phyloP scores from a whole-genome alignment of 2,797 vertebrate species.

The Scarus forsteni region DNA sequence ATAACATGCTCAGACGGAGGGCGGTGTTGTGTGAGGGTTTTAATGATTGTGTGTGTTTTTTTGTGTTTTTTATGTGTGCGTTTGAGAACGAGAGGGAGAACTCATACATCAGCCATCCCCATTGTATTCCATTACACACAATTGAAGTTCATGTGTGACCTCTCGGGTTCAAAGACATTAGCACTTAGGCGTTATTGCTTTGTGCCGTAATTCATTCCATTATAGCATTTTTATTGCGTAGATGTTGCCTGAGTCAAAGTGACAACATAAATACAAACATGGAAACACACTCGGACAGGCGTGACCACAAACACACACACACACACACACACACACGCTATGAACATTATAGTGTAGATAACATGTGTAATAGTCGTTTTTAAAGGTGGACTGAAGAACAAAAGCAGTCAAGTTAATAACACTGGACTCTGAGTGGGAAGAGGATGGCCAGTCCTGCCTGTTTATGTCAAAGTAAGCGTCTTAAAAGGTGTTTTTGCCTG shows the following conservation, averaged over 20 bases:
- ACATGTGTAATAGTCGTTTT: slow-evolving; percentile 27
- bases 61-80: background rate
- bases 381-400: slow-evolving; percentile 60
- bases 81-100: background rate
- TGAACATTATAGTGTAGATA: slow-evolving; percentile 13
- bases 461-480: no score
- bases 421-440: background rate
- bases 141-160: slow-evolving; percentile 43
- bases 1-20: background rate
- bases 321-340: background rate
- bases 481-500: no score
- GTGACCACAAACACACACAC: slow-evolving; percentile 2
- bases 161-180: slow-evolving; percentile 45
- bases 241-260: slow-evolving; percentile 10
- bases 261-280: slow-evolving; percentile 21
- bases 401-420: slow-evolving; percentile 48
- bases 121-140: slow-evolving; percentile 10
- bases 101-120: slow-evolving; percentile 1
- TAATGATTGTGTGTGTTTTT: background rate
- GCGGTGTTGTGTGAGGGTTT: slow-evolving; percentile 8
- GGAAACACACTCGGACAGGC: slow-evolving; percentile 14
- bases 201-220: slow-evolving; percentile 35
- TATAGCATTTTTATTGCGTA: slow-evolving; percentile 21
- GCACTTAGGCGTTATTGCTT: slow-evolving; percentile 38
- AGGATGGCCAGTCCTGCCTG: background rate